Conservation (phyloP, 2,888 invertebrate species). For the Xanthia togata region DNA sequence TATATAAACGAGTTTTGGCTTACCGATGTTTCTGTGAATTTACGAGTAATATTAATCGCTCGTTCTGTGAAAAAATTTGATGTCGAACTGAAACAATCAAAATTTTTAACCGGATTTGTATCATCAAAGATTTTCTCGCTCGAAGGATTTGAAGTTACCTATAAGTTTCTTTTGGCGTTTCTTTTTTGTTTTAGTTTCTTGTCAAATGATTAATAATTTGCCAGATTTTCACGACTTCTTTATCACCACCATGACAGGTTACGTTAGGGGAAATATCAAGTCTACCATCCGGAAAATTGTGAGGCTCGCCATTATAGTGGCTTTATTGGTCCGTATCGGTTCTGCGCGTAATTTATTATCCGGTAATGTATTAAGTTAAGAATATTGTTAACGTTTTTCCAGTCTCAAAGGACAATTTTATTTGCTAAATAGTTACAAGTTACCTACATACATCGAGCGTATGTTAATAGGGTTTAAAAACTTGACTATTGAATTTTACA, state of each 20-base stretch:
- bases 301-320: not conserved
- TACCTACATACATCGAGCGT: too few species aligned
- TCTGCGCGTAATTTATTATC: not conserved
- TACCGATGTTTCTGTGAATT: not conserved
- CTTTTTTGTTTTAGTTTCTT: not conserved
- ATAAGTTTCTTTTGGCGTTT: not conserved
- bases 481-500: too few species aligned
- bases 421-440: not conserved
- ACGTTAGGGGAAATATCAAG: not conserved
- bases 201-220: too few species aligned
- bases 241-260: not conserved
- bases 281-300: not conserved
- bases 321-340: not conserved
- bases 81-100: not conserved
- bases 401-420: not conserved
- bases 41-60: not conserved
- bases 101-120: constrained; percentile 7
- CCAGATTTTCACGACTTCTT: not conserved
- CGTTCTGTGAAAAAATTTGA: too few species aligned
- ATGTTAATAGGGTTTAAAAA: too few species aligned
- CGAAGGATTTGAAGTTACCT: not conserved
- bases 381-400: not conserved
- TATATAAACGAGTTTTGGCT: not conserved
- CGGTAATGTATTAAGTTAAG: not conserved
- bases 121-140: not conserved